Base-by-base conservation (phyloP, 2,797 vertebrate species). In the Ceyx erithaca region DNA sequence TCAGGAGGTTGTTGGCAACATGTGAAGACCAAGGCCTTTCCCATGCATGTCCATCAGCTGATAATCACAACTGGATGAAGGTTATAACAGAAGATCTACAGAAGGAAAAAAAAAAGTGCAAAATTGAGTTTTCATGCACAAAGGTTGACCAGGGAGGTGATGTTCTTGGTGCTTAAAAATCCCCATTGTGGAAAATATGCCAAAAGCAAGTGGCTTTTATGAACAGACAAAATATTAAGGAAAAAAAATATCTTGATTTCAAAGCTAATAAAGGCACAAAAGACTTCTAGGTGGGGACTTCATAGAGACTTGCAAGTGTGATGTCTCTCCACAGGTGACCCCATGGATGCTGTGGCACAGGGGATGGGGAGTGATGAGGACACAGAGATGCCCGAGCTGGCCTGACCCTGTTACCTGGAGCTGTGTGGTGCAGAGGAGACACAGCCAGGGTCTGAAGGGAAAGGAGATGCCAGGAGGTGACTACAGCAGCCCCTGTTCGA, bases 301-400 rank as follows among this genome's bases (percentile, higher is more conserved):
- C 80, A 12, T 2, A 18, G 13, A 68, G 17, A 22, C 13, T 41
- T 54, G 6, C 1, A 28, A 37, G 43, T 4, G 18, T 1, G 21
- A 35, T 14, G 4, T 57, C 20, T 57, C 41, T 64, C 62, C 12
- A 1, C n/a, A 54, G 46, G 30, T 57, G 80, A 23, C 12, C 12
- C 31, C 37, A 6, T 0, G 25, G 31, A 40, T 18, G 26, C 30
- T 7, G 23, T 30, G 17, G 5, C 0, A 0, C 8, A 35, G 43
- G 5, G 25, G n/a, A 33, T 48, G 49, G 46, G 58, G 55, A 72
- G 30, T 4, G 23, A 40, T 3, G 7, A 14, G 28, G 16, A 0
- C 26, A 26, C 0, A 0, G 17, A 68, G 25, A 14, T 19, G 35
- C 19, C 1, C 0, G 31, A n/a, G 48, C 4, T n/a, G 40, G 18